Conservation (phyloP, 2,113 vertebrate genomes). For the Fukomys damarensis region DNA sequence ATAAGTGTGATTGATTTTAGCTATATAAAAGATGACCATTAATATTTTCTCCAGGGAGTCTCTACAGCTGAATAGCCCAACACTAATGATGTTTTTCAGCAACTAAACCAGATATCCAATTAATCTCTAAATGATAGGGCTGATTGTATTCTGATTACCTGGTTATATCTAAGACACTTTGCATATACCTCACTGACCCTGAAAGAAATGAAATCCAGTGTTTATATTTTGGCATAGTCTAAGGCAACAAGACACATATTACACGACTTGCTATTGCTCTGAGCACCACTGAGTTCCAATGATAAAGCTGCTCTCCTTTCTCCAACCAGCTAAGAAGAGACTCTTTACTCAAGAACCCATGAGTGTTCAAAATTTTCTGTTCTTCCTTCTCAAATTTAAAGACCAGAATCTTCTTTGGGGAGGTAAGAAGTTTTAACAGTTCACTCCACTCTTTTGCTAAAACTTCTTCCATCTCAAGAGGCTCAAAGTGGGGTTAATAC, state of each 20-base stretch:
- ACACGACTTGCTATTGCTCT: not conserved
- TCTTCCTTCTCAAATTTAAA: not conserved
- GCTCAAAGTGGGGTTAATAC: not conserved
- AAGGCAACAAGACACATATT: not conserved
- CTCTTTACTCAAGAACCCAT: not conserved
- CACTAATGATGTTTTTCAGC: not conserved
- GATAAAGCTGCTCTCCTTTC: not conserved
- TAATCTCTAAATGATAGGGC: not conserved
- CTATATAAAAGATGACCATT: not conserved
- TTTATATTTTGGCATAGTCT: not conserved
- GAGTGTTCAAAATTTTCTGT: not conserved
- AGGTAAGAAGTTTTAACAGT: not conserved
- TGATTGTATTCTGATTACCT: constrained; percentile 3
- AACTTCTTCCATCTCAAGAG: not conserved
- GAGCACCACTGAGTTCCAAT: not conserved
- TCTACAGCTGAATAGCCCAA: not conserved
- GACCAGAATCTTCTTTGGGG: not conserved
- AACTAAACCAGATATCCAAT: not conserved
- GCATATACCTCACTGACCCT: not conserved
- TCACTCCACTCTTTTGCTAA: not conserved
- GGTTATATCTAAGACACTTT: not conserved
- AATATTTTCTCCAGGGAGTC: not conserved
- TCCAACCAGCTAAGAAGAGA: not conserved
- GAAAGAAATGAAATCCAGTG: not conserved
- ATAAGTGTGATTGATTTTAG: not conserved